A percentile compares a stretch with the other conserved stretches of the same genome.
Evolutionary conservation across 1,140 invertebrate species (phyloP).

Genomic region (Phenacoccus solenopsis): DNA sequence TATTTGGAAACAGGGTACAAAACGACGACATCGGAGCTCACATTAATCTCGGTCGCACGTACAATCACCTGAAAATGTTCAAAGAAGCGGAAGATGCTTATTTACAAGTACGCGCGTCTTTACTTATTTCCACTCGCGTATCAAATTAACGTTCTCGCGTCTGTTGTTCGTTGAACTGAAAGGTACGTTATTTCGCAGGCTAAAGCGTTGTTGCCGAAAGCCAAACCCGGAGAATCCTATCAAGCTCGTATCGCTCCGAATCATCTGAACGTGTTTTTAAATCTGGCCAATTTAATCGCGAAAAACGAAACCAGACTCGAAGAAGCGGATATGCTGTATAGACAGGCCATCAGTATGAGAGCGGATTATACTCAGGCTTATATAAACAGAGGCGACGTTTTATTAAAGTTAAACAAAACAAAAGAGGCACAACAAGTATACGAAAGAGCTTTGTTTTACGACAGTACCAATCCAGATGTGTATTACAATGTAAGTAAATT

Average conservation of each 20-base stretch:
- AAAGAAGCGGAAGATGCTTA: conserved; percentile 87
- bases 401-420: conserved; percentile 88
- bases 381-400: conserved; percentile 90
- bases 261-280: conserved; percentile 91
- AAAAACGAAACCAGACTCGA: conserved; percentile 81
- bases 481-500: conserved; percentile 78
- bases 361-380: conserved; percentile 95
- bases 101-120: conserved; percentile 44
- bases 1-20: conserved; percentile 66
- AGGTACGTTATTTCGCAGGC: conserved; percentile 39
- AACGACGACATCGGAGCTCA: conserved; percentile 91
- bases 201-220: conserved; percentile 77
- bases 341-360: conserved; percentile 92
- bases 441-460: conserved; percentile 80
- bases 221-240: conserved; percentile 83
- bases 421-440: conserved; percentile 92
- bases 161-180: neutral
- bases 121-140: neutral
- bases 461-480: conserved; percentile 90
- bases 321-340: conserved; percentile 85
- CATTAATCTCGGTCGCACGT: conserved; percentile 90
- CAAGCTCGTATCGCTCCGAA: conserved; percentile 91
- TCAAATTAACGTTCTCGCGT: too few species aligned
- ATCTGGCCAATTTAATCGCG: conserved; percentile 87
- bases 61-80: conserved; percentile 81